A percentile compares a stretch with the other conserved stretches of the same genome.
Evolutionary conservation across 2,797 vertebrate species (phyloP).

Genomic region (Molossus alvarezi): DNA sequence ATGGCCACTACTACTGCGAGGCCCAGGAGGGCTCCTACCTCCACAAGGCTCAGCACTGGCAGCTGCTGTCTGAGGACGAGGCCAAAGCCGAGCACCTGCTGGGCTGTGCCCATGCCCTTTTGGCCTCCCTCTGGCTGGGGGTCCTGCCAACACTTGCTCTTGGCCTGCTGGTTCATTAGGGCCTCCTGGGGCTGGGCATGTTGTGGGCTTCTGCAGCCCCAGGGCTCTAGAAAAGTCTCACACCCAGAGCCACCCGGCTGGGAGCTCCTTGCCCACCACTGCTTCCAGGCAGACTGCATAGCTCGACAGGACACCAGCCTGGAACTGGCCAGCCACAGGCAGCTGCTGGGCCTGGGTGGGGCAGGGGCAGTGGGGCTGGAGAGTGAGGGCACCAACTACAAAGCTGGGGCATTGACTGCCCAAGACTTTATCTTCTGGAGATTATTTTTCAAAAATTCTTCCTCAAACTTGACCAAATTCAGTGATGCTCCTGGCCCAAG

Average conservation of each 20-base stretch:
- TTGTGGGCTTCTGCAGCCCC: conserved; percentile 3
- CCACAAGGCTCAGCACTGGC: conserved; percentile 82
- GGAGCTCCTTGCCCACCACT: background rate
- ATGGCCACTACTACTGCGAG: conserved; percentile 88
- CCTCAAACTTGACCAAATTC: conserved; percentile 52
- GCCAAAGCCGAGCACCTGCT: conserved; percentile 73
- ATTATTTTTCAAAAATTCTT: conserved; percentile 66
- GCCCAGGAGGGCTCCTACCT: conserved; percentile 88
- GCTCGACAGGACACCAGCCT: background rate
- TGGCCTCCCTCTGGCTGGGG: conserved; percentile 62
- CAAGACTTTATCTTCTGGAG: conserved; percentile 65
- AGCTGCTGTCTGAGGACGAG: conserved; percentile 73
- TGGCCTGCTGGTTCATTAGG: conserved; percentile 78
- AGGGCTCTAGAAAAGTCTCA: background rate
- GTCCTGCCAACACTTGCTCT: conserved; percentile 70
- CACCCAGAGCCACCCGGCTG: background rate
- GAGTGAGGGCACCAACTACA: conserved; percentile 35
- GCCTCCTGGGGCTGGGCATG: background rate
- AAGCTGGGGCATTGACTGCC: conserved; percentile 28
- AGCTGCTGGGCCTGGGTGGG: conserved; percentile 71
- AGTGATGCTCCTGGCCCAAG: conserved; percentile 20
- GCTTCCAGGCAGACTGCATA: conserved; percentile 46
- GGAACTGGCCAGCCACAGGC: conserved; percentile 79
- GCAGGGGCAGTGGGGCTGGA: background rate
- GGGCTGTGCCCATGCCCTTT: background rate